phyloP scores from a whole-genome alignment of 2,888 invertebrate species.

The Drosophila basisetae region DNA sequence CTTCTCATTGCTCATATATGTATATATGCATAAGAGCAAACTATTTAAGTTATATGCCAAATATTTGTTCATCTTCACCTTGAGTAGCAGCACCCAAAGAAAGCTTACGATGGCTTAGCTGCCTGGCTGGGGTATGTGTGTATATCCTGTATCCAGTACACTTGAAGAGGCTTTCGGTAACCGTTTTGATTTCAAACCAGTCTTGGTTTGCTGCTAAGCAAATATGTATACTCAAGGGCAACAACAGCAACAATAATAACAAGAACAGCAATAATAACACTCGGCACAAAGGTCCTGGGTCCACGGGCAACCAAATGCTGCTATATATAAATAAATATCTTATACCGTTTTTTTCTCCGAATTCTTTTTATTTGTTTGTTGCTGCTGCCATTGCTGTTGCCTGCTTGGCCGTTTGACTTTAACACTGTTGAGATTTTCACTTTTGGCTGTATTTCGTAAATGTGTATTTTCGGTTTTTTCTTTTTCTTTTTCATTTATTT shows the following conservation, averaged over 20 bases:
- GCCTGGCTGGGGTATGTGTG: not conserved
- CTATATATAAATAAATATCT: conserved; percentile 72
- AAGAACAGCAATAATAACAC: conserved; percentile 55
- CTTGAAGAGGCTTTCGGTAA: conserved; percentile 42
- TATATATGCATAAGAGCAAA: conserved; percentile 20
- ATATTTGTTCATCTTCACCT: conserved; percentile 60
- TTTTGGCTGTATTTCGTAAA: conserved; percentile 52
- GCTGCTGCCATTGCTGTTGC: conserved; percentile 10
- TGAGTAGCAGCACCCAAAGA: conserved; percentile 16
- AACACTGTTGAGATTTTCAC: conserved; percentile 75
- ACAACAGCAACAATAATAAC: conserved; percentile 31
- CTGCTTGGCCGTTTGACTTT: conserved; percentile 61
- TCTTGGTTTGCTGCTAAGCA: conserved; percentile 52
- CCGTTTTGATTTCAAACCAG: conserved; percentile 69
- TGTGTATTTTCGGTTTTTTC: conserved; percentile 21
- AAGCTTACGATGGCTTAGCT: not conserved
- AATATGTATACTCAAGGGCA: conserved; percentile 56
- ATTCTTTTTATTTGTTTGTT: conserved; percentile 11
- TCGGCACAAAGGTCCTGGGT: conserved; percentile 64
- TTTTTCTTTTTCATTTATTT: conserved; percentile 38
- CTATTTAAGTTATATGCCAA: conserved; percentile 48
- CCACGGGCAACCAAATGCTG: conserved; percentile 62
- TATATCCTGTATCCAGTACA: conserved; percentile 15
- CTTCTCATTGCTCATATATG: not conserved
- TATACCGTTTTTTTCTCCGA: conserved; percentile 60